These are phyloP conservation scores for Cecropterus lyciades DNA, from an alignment of 1,140 invertebrate genomes.

Conservation along the genomic window DNA sequence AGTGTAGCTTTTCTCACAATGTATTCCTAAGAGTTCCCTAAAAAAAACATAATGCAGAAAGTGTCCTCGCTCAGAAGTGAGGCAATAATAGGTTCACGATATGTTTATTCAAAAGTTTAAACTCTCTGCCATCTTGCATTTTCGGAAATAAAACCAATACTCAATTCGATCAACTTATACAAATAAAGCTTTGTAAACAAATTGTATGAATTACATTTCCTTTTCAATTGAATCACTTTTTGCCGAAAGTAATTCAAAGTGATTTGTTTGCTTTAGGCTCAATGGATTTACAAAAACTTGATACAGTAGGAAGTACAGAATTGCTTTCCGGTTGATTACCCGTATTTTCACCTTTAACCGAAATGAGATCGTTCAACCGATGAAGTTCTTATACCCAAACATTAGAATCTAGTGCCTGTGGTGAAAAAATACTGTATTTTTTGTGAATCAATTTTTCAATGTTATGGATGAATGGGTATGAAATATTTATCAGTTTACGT, in stretches of 20 bases:
- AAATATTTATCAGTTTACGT: background rate
- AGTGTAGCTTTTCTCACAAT: too few relatives aligned
- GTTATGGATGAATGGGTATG: background rate
- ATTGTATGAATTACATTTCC: background rate
- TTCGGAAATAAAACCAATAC: background rate
- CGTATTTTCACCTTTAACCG: constrained; percentile 49
- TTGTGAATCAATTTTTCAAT: too few relatives aligned
- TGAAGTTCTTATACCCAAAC: constrained; percentile 12
- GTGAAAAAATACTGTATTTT: constrained; percentile 14
- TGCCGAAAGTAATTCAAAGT: constrained; percentile 1
- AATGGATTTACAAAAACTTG: constrained; percentile 9
- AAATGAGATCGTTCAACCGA: constrained; percentile 35
- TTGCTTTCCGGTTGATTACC: constrained; percentile 41
- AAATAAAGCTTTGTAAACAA: constrained; percentile 2
- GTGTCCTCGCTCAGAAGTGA: too few relatives aligned
- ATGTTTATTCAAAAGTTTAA: too few relatives aligned
- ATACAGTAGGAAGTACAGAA: constrained; percentile 39
- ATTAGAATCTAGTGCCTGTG: constrained; percentile 3
- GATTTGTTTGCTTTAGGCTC: constrained; percentile 1
- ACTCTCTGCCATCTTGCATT: background rate
- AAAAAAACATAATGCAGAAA: too few relatives aligned
- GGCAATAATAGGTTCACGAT: too few relatives aligned
- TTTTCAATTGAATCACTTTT: constrained; percentile 13
- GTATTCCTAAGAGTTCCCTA: too few relatives aligned
- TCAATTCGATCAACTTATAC: background rate